phyloP scores from a whole-genome alignment of 2,888 invertebrate species.

The Sphaerophoria taeniata region DNA sequence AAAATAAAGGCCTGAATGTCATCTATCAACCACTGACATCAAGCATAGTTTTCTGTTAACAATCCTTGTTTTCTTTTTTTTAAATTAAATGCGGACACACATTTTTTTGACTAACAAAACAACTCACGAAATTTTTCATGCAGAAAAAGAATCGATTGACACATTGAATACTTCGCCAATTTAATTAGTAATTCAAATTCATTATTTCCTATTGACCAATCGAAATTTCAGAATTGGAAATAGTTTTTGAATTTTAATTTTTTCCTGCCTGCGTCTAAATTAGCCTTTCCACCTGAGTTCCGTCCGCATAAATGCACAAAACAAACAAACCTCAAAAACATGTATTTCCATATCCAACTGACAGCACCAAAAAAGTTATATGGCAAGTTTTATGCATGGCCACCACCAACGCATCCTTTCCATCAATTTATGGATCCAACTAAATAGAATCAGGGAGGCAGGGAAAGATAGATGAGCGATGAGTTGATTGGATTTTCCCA shows the following conservation, averaged over 20 bases:
- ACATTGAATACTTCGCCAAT: slow-evolving; percentile 25
- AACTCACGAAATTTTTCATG: neutral
- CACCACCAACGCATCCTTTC: slow-evolving; percentile 1
- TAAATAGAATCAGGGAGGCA: neutral
- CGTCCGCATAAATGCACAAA: neutral
- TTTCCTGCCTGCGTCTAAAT: neutral
- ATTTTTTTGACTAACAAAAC: neutral
- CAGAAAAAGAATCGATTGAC: neutral
- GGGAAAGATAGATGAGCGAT: neutral
- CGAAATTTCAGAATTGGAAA: slow-evolving; percentile 17
- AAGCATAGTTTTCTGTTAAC: too few species aligned
- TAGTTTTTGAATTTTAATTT: slow-evolving; percentile 13
- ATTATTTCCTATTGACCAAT: slow-evolving; percentile 26
- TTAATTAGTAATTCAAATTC: slow-evolving; percentile 60
- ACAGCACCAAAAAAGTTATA: slow-evolving; percentile 9
- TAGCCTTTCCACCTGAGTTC: slow-evolving; percentile 1
- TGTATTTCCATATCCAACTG: neutral
- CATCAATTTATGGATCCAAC: neutral
- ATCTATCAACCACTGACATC: too few species aligned
- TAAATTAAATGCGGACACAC: slow-evolving; percentile 23
- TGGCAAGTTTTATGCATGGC: slow-evolving; percentile 39
- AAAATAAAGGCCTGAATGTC: too few species aligned
- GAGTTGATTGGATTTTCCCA: slow-evolving; percentile 8
- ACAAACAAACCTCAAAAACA: too few species aligned
- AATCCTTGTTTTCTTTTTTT: too few species aligned